Percentiles rank a stretch among this genome's conserved stretches.
These are phyloP conservation scores for Paramormyrops hopkinsi DNA, from an alignment of 2,797 vertebrate species.

Conservation along the genomic window DNA sequence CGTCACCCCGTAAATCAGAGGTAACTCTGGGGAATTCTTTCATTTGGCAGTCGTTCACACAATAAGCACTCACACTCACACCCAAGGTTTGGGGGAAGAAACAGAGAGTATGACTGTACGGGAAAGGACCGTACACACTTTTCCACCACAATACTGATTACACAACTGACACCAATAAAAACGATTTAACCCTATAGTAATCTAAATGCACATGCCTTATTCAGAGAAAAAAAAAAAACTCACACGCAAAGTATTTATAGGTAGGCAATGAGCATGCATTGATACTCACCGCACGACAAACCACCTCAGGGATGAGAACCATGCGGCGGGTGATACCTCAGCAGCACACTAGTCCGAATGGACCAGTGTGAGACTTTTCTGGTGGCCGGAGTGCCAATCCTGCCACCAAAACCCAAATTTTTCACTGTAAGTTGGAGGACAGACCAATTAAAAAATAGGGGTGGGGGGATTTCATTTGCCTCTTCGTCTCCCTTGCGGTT, in stretches of 20 bases:
- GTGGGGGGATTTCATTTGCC: neutral
- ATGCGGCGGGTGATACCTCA: neutral
- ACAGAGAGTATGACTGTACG: neutral
- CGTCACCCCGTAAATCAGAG: neutral
- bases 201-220: neutral
- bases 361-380: too few relatives aligned
- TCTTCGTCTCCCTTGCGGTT: neutral
- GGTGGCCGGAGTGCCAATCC: neutral
- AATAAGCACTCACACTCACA: neutral
- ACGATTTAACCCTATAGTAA: neutral
- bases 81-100: neutral
- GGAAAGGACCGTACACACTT: neutral
- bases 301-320: neutral
- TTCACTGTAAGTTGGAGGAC: neutral
- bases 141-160: neutral
- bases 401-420: too few relatives aligned
- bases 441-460: neutral
- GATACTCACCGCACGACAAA: neutral
- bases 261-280: neutral
- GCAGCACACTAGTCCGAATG: neutral
- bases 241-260: neutral
- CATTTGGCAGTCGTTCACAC: neutral
- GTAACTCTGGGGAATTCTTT: neutral
- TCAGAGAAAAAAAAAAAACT: neutral
- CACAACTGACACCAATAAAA: neutral